Conservation (phyloP, 2,113 vertebrate species). For the Lynx canadensis region DNA sequence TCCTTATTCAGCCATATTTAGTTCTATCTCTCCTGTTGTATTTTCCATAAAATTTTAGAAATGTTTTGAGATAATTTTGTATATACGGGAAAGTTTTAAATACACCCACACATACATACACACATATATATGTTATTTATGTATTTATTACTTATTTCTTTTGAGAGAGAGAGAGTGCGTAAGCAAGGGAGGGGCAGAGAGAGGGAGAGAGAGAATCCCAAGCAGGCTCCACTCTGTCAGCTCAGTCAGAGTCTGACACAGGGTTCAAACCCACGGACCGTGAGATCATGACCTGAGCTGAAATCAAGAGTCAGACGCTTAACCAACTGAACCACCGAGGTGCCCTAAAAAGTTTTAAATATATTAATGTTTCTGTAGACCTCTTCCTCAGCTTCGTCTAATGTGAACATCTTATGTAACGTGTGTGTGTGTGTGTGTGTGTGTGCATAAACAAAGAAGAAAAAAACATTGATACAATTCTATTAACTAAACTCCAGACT, state of each 20-base stretch:
- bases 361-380: not conserved
- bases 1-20: not conserved
- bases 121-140: no score
- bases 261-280: no score
- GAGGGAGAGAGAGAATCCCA: no score
- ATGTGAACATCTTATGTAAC: not conserved
- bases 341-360: not conserved
- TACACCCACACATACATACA: no score
- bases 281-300: no score
- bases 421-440: not conserved
- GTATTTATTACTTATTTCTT: no score
- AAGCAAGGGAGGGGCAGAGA: no score
- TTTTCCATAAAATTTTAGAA: not conserved
- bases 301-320: no score
- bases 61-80: not conserved
- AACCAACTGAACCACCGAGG: no score
- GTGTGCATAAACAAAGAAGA: not conserved
- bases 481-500: not conserved
- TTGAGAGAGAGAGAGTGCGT: no score
- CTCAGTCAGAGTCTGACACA: no score
- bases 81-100: not conserved
- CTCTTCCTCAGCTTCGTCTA: not conserved
- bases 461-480: not conserved
- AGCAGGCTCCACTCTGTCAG: no score
- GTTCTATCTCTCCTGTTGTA: not conserved